These are phyloP conservation scores for Emydoidea blandingii DNA, from an alignment of 2,797 vertebrate genomes.

Conservation along the genomic window DNA sequence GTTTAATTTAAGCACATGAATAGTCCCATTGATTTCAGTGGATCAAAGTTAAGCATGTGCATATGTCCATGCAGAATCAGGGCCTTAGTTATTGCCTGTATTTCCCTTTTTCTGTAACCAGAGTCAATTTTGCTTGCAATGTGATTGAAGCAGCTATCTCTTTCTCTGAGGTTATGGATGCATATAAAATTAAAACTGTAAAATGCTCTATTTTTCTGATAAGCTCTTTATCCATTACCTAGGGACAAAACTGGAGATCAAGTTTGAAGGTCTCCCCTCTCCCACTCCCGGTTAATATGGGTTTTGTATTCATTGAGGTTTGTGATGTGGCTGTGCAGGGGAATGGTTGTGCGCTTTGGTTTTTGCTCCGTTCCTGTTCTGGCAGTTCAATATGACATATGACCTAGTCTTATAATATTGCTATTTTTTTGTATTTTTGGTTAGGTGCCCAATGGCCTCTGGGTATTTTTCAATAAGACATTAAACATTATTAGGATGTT, in stretches of 20 bases:
- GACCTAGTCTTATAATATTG: background rate
- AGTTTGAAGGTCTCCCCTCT: background rate
- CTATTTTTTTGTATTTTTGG: constrained; percentile 15
- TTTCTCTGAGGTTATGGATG: background rate
- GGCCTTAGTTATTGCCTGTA: background rate
- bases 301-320: background rate
- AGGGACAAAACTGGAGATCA: background rate
- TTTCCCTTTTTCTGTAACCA: background rate
- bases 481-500: constrained; percentile 22
- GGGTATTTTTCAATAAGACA: constrained; percentile 23
- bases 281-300: background rate
- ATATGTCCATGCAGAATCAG: background rate
- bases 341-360: background rate
- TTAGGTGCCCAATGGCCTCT: constrained; percentile 3
- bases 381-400: background rate
- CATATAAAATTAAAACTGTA: background rate
- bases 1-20: background rate
- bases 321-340: background rate
- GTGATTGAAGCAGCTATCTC: background rate
- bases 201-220: background rate
- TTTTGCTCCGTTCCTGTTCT: background rate
- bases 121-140: constrained; percentile 33
- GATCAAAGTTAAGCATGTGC: background rate
- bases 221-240: background rate
- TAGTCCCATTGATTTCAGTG: background rate